Evolutionary conservation across 2,888 invertebrate species (phyloP).

Genomic region (Mythimna lalbum): DNA sequence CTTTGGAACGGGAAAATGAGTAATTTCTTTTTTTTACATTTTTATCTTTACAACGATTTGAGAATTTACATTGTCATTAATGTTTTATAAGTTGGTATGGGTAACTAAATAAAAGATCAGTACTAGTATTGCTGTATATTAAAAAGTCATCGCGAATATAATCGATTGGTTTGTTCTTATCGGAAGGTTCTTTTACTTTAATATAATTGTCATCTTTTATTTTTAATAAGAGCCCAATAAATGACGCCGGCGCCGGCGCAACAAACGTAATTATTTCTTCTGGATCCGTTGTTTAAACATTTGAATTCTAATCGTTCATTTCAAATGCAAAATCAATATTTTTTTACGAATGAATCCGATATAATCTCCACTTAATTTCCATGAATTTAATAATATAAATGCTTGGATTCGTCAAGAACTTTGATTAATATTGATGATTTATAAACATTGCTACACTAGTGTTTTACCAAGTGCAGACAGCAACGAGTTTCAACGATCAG

Average conservation of each 20-base stretch:
- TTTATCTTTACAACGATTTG: not conserved
- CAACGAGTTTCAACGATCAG: not conserved
- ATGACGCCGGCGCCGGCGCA: constrained; percentile 9
- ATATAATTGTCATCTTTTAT: constrained; percentile 7
- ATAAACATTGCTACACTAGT: not conserved
- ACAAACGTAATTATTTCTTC: constrained; percentile 23
- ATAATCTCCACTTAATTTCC: constrained; percentile 8
- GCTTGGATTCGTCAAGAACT: constrained; percentile 2
- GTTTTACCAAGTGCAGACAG: not conserved
- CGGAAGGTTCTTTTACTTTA: not conserved
- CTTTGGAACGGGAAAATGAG: not conserved
- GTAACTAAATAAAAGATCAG: not conserved
- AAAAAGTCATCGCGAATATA: not conserved
- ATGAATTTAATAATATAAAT: constrained; percentile 18
- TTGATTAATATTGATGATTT: constrained; percentile 9
- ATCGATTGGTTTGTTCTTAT: constrained; percentile 20
- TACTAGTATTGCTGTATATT: not conserved
- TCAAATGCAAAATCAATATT: constrained; percentile 37
- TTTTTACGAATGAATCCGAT: constrained; percentile 21
- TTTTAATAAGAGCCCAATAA: constrained; percentile 34
- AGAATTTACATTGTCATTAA: too few relatives aligned
- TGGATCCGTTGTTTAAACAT: constrained; percentile 33
- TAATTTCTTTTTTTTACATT: not conserved
- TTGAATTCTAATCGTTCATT: constrained; percentile 34
- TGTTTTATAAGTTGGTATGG: not conserved